Evolutionary conservation across 2,113 vertebrate species (phyloP), one percentile per base, ranked within the genome.

Genomic region (Lagopus muta): DNA sequence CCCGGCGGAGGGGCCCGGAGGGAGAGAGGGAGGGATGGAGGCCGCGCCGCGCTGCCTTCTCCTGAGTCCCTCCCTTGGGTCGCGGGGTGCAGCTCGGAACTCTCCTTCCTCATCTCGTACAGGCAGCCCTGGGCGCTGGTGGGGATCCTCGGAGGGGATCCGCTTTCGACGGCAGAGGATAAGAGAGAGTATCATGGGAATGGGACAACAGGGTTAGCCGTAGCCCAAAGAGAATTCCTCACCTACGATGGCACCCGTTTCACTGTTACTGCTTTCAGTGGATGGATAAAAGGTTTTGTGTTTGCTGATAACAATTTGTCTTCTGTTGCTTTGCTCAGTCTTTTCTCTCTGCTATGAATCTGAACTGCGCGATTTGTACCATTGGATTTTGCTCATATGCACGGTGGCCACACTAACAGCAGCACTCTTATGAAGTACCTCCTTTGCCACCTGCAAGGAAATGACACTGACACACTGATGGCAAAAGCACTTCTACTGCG

Each of bases 121-220:
- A 98, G 97, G 91, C 94, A 96, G 91, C 94, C 95, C 55, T 96
- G 97, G 96, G 91, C 80, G 21, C 77, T 97, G 72, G 85, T 97
- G 25, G 96, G 92, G 21, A 32, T 96, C 38, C 82, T 97, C 4
- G 85, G 82, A 27, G 91, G 77, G 20, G 64, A 79, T 27, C 38
- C 5, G 15, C 65, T 84, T 66, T 89, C 64, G 28, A 21, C 84
- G 8, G 62, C 16, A 3, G 96, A 97, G 36, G 93, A 94, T 8
- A 87, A 62, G 54, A 61, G 90, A 34, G 82, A 85, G 4, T 92
- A 96, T 18, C 70, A 43, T 0, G 38, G 74, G 42, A 96, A 52
- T 2, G 95, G 95, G 13, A 86, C 92, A 5, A 92, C 82, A 6
- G 94, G 71, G 11, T 38, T 95, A 62, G 96, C 89, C 8, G 25